phyloP scores from a whole-genome alignment of 2,888 invertebrate genomes.

The Carabus problematicus region DNA sequence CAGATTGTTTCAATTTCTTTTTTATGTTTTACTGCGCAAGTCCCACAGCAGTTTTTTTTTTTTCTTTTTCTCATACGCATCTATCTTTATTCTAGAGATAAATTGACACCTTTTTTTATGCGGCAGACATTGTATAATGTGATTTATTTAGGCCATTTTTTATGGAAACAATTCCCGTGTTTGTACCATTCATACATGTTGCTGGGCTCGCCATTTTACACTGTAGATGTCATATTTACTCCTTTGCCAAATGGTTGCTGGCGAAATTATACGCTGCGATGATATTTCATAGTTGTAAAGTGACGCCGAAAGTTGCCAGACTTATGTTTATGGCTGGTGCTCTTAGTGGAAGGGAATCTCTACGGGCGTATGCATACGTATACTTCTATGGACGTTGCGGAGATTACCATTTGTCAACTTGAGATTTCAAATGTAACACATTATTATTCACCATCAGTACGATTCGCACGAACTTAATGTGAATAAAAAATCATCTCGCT shows the following conservation, averaged over 20 bases:
- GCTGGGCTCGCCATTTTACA: constrained; percentile 3
- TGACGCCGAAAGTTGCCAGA: no score
- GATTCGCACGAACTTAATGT: no score
- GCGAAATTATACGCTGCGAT: constrained; percentile 5
- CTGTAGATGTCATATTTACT: constrained; percentile 13
- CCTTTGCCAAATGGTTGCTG: constrained; percentile 5
- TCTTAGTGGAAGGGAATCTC: no score
- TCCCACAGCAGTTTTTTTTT: background rate
- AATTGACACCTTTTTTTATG: constrained; percentile 17
- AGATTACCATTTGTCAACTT: no score
- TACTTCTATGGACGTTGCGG: no score
- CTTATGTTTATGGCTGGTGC: no score
- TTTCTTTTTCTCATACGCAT: background rate
- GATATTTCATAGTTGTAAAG: no score
- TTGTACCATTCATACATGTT: constrained; percentile 3
- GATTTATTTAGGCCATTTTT: constrained; percentile 27
- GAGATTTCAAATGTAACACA: no score
- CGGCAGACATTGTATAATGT: constrained; percentile 26
- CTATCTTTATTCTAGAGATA: constrained; percentile 19
- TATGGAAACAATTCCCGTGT: constrained; percentile 22
- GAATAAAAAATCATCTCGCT: no score
- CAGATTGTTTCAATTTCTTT: background rate
- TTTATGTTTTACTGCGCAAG: background rate
- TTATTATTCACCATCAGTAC: no score
- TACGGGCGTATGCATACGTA: no score